Conservation (phyloP, 2,113 vertebrate species). For the Notothenia coriiceps region DNA sequence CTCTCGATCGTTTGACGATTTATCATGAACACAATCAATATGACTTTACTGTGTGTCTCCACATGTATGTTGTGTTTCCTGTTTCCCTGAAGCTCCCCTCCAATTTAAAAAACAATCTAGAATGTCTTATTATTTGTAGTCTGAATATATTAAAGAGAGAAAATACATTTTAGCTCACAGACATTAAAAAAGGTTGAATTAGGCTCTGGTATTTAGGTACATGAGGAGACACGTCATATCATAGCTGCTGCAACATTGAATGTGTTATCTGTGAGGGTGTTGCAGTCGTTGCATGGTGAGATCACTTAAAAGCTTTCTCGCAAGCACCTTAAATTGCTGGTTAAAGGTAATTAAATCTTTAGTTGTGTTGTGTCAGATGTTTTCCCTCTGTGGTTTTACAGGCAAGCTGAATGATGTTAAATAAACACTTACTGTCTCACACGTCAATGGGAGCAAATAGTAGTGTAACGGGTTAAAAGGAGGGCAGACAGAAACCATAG, state of each 20-base stretch:
- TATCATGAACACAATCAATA: conserved; percentile 63
- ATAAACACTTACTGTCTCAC: conserved; percentile 6
- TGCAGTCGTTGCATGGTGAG: conserved; percentile 4
- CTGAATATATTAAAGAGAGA: not conserved
- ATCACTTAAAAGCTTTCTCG: not conserved
- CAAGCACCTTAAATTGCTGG: not conserved
- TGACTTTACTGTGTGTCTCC: conserved; percentile 37
- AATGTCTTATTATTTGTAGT: not conserved
- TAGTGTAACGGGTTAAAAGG: conserved; percentile 49
- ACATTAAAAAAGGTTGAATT: not conserved
- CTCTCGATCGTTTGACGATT: conserved; percentile 33
- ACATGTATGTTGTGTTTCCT: conserved; percentile 32
- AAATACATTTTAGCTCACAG: not conserved
- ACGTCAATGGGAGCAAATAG: conserved; percentile 31
- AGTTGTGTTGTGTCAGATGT: not conserved
- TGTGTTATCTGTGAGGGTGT: conserved; percentile 23
- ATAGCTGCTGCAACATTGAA: not conserved
- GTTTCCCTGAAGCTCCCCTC: conserved; percentile 13
- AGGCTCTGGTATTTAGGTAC: not conserved
- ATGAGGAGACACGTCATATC: too few species aligned
- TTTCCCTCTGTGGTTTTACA: not conserved
- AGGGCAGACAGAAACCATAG: conserved; percentile 37
- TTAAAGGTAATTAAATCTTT: conserved; percentile 28
- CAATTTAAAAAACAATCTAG: not conserved
- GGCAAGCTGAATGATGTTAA: conserved; percentile 9